phyloP scores from a whole-genome alignment of 2,113 vertebrate species.

The Dicrurus megarhynchus region DNA sequence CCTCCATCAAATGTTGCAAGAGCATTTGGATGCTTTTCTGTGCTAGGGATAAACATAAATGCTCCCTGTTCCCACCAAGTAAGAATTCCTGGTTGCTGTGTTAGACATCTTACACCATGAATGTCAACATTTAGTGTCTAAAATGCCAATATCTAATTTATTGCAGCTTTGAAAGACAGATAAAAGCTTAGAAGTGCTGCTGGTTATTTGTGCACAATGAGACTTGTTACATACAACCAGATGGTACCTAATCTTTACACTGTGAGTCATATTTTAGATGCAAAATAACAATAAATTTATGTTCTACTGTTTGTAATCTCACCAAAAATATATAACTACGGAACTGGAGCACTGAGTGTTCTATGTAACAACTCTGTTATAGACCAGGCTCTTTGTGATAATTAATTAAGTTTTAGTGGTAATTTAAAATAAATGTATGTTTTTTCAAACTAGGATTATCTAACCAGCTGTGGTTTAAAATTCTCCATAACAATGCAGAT shows the following conservation, averaged over 20 bases:
- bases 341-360: neutral
- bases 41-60: neutral
- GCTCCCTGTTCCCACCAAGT: neutral
- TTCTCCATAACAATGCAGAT: neutral
- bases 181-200: neutral
- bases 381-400: neutral
- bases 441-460: neutral
- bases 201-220: neutral
- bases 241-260: neutral
- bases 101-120: neutral
- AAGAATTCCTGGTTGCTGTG: neutral
- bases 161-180: neutral
- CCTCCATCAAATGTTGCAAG: neutral
- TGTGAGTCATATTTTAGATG: slow-evolving; percentile 10
- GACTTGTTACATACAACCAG: neutral
- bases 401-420: neutral
- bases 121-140: neutral
- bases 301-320: neutral
- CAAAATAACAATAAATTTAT: neutral
- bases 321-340: neutral
- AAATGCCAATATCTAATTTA: neutral
- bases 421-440: slow-evolving; percentile 20
- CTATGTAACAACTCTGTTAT: neutral
- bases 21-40: neutral
- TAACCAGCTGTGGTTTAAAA: neutral